phyloP scores from a whole-genome alignment of 2,797 vertebrate genomes.

The Poeciliopsis turneri region DNA sequence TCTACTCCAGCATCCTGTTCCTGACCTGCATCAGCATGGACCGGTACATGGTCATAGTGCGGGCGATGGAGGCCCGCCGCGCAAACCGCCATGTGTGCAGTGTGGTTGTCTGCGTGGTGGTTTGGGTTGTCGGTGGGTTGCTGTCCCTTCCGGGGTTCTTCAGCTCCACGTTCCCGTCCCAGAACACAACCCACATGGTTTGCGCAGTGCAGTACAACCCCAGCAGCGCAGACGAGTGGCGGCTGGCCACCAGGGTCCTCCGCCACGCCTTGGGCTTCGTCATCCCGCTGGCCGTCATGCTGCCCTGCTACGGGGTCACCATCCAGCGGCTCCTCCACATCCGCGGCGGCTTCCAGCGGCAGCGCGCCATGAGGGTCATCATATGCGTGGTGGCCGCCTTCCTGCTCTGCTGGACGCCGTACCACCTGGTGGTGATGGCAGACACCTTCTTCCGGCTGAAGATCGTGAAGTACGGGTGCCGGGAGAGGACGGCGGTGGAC shows the following conservation, averaged over 20 bases:
- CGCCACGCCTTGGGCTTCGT: constrained; percentile 75
- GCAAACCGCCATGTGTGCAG: constrained; percentile 42
- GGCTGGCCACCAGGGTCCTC: constrained; percentile 69
- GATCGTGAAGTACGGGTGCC: constrained; percentile 59
- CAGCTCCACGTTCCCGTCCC: constrained; percentile 5
- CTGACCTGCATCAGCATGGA: constrained; percentile 80
- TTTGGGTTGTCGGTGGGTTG: constrained; percentile 66
- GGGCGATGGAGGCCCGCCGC: constrained; percentile 54
- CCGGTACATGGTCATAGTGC: constrained; percentile 78
- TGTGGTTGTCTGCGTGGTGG: constrained; percentile 55
- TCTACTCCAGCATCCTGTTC: constrained; percentile 81
- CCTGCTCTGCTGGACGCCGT: constrained; percentile 78
- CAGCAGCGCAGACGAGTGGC: constrained; percentile 53
- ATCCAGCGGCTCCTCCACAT: constrained; percentile 66
- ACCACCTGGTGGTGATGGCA: constrained; percentile 69
- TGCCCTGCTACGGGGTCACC: constrained; percentile 75
- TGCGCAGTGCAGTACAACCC: constrained; percentile 63
- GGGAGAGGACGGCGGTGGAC: constrained; percentile 56
- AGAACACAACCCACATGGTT: not conserved
- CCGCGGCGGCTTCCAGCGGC: constrained; percentile 70
- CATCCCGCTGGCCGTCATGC: constrained; percentile 74
- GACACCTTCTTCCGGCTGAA: constrained; percentile 72
- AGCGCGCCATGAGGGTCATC: constrained; percentile 77
- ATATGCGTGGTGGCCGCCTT: constrained; percentile 71
- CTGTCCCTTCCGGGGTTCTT: constrained; percentile 71